phyloP scores from a whole-genome alignment of 2,888 invertebrate species.

The Mythimna lalbum region DNA sequence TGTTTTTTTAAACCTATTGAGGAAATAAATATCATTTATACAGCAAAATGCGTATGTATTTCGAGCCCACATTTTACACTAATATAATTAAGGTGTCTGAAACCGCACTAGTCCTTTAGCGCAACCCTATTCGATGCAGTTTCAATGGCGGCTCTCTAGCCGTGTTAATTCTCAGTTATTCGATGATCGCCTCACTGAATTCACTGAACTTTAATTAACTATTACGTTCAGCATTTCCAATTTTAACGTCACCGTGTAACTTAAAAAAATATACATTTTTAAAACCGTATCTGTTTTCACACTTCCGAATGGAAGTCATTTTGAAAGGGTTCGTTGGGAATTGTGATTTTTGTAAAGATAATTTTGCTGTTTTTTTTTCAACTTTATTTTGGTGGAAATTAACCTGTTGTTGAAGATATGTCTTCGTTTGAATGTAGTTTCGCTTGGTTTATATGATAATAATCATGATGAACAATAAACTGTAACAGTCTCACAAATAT shows the following conservation, averaged over 20 bases:
- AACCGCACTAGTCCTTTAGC: slow-evolving; percentile 37
- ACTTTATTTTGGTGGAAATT: not conserved
- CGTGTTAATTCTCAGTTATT: slow-evolving; percentile 73
- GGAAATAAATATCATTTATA: too few relatives aligned
- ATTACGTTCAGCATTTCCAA: slow-evolving; percentile 65
- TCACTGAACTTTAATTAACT: slow-evolving; percentile 75
- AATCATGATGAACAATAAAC: too few relatives aligned
- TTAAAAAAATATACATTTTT: slow-evolving; percentile 43
- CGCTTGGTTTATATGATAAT: too few relatives aligned
- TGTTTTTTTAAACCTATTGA: too few relatives aligned
- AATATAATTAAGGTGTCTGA: slow-evolving; percentile 29
- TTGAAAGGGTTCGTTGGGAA: not conserved
- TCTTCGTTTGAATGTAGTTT: too few relatives aligned
- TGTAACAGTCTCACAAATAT: too few relatives aligned
- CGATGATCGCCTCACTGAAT: slow-evolving; percentile 66
- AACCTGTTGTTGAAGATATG: too few relatives aligned
- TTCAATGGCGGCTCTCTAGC: slow-evolving; percentile 61
- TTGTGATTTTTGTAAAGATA: not conserved
- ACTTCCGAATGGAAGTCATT: slow-evolving; percentile 22
- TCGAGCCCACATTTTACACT: slow-evolving; percentile 16
- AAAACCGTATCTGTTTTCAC: slow-evolving; percentile 51
- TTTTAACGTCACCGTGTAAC: slow-evolving; percentile 52
- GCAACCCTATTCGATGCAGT: slow-evolving; percentile 56
- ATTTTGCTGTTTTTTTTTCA: not conserved
- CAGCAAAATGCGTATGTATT: slow-evolving; percentile 6